phyloP scores from a whole-genome alignment of 1,140 invertebrate genomes.

The Platorchestia sp. region DNA sequence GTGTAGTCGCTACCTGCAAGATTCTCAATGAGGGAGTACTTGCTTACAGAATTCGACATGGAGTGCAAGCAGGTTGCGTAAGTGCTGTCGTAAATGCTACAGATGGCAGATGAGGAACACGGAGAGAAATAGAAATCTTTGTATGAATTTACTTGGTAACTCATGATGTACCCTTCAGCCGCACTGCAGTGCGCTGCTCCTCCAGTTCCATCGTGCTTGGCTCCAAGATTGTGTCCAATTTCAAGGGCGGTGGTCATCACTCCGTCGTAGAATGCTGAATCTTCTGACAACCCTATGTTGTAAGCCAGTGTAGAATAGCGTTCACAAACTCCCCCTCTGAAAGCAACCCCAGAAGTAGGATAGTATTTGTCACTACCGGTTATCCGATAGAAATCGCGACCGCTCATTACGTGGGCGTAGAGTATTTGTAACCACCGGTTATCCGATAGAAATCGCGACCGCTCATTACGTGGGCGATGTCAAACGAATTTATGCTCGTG shows the following conservation, averaged over 20 bases:
- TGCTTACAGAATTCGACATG: background rate
- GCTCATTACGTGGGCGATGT: background rate
- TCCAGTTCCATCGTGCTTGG: constrained; percentile 66
- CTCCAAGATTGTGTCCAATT: constrained; percentile 67
- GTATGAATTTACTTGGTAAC: constrained; percentile 56
- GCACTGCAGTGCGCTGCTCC: constrained; percentile 62
- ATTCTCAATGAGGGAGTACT: constrained; percentile 7
- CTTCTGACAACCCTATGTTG: constrained; percentile 65
- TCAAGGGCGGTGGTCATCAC: constrained; percentile 67
- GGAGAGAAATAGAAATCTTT: constrained; percentile 63
- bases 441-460: background rate
- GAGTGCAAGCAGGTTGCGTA: constrained; percentile 56
- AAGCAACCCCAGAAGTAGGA: constrained; percentile 58
- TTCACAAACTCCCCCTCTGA: constrained; percentile 60
- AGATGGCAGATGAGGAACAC: constrained; percentile 61
- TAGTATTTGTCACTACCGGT: background rate
- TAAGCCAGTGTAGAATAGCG: constrained; percentile 6
- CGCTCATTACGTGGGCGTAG: too few relatives aligned
- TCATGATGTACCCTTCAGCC: constrained; percentile 67
- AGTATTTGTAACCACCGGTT: too few relatives aligned
- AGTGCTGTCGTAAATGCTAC: constrained; percentile 35
- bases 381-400: too few relatives aligned
- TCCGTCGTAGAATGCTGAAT: constrained; percentile 65
- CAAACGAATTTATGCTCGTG: too few relatives aligned
- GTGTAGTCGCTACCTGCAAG: constrained; percentile 56